Percentiles rank a stretch among this genome's conserved stretches.
Conservation (phyloP, 1,140 invertebrate genomes). For the Drosophila lini region DNA sequence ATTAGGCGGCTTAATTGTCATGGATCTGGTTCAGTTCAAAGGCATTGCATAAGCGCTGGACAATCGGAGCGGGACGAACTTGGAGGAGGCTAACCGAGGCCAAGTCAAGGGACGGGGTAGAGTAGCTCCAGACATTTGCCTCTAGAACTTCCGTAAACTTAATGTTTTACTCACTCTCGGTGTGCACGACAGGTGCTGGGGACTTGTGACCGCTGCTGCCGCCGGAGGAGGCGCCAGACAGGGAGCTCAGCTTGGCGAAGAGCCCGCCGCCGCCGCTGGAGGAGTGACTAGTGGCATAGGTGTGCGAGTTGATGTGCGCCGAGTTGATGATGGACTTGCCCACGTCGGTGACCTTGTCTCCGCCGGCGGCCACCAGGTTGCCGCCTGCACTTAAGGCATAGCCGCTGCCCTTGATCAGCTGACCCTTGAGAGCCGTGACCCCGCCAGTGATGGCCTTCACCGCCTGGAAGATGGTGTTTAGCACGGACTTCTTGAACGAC, state of each 20-base stretch:
- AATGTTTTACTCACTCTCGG: constrained; percentile 72
- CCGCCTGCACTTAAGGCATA: constrained; percentile 90
- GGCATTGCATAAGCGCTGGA: constrained; percentile 43
- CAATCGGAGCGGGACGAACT: constrained; percentile 29
- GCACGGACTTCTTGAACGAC: constrained; percentile 91
- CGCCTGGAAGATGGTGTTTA: constrained; percentile 92
- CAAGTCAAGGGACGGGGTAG: neutral
- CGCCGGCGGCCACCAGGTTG: constrained; percentile 85
- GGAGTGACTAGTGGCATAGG: constrained; percentile 66
- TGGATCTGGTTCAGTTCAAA: constrained; percentile 46
- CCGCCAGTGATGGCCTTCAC: constrained; percentile 93
- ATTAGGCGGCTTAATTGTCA: constrained; percentile 68
- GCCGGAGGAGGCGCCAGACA: constrained; percentile 79
- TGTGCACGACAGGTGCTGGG: constrained; percentile 68
- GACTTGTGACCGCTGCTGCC: constrained; percentile 72
- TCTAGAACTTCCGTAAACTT: constrained; percentile 29
- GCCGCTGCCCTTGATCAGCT: constrained; percentile 92
- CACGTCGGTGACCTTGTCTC: constrained; percentile 90
- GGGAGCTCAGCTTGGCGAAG: constrained; percentile 74
- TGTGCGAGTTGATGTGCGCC: constrained; percentile 87
- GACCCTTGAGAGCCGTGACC: constrained; percentile 92
- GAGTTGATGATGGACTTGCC: constrained; percentile 90
- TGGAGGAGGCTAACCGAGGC: constrained; percentile 17
- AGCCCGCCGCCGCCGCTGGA: constrained; percentile 66
- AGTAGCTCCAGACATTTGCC: too few species aligned